Base-by-base conservation (phyloP, 2,888 invertebrate genomes). In the Erebia palarica region DNA sequence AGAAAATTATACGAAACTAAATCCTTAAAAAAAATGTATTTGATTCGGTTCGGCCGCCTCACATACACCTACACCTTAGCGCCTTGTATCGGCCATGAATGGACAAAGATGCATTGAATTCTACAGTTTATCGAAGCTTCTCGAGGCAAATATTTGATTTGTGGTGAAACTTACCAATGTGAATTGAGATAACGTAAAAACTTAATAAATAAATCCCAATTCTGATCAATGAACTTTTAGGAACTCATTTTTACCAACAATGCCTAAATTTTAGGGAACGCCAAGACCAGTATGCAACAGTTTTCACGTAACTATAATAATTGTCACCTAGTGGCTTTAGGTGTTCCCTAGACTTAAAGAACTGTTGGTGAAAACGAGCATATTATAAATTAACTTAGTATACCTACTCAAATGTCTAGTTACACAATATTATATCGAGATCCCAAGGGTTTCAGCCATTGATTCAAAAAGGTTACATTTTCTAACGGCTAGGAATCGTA, bases 1-100 rank as follows among this genome's bases (percentile, higher is more conserved):
- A 92, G 92, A 93, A 93, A 93, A 93, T 93, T 93, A 93, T 92
- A 93, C 86, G 92, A 93, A 92, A 93, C 93, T 92, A 92, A 93
- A 93, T 92, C 91, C 92, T 92, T 92, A 87, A 65, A 67, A 64
- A 21, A 73, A 75, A 77, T 80, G 82, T 78, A 80, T 88, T 84
- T 91, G 80, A 91, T 91, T 91, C 77, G 71, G 55, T 61, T 65
- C 72, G 53, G 58, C 66, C 69, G 73, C 72, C 71, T 72, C 18
- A 72, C 49, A 59, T 16, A 69, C 70, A 44, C 71, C 72, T 71
- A 74, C 74, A 69, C 70, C 44, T 61, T 11, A 70, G 68, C 57
- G 65, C 72, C 72, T 69, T 73, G 68, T 58, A 68, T 67, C 49
- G 61, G 36, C 74, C 73, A 53, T 63, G 65, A 73, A 75, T 67